These are phyloP conservation scores for Margaritifera margaritifera DNA, from an alignment of 2,888 invertebrate species.

Conservation along the genomic window DNA sequence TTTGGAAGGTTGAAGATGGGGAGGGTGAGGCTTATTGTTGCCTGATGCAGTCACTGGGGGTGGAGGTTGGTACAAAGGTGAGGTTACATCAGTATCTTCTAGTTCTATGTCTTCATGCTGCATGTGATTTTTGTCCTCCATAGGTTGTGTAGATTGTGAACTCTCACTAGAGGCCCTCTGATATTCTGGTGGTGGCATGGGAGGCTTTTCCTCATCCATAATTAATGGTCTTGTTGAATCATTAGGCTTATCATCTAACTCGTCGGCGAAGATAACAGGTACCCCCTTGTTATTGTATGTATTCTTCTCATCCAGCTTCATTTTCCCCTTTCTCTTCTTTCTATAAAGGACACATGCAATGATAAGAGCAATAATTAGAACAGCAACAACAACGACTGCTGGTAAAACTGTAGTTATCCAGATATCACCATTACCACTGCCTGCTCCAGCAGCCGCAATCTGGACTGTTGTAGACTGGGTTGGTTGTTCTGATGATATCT, in stretches of 20 bases:
- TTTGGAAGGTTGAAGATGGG: constrained; percentile 80
- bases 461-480: constrained; percentile 14
- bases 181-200: constrained; percentile 73
- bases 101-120: constrained; percentile 48
- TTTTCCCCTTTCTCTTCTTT: constrained; percentile 84
- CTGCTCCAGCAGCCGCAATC: constrained; percentile 34
- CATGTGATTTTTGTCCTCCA: constrained; percentile 36
- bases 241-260: constrained; percentile 91
- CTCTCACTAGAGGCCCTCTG: constrained; percentile 61
- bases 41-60: constrained; percentile 59
- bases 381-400: constrained; percentile 83
- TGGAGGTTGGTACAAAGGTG: constrained; percentile 63
- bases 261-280: constrained; percentile 95
- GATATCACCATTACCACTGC: constrained; percentile 61
- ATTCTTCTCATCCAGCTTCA: constrained; percentile 84
- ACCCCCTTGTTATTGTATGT: constrained; percentile 78
- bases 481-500: constrained; percentile 6
- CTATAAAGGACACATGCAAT: constrained; percentile 92
- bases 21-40: constrained; percentile 58
- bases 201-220: constrained; percentile 95
- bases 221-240: constrained; percentile 89
- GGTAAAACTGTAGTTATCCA: constrained; percentile 88
- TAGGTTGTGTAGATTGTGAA: constrained; percentile 52
- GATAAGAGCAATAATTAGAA: constrained; percentile 89
- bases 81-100: constrained; percentile 50